Conservation (phyloP, 2,113 vertebrate species). For the Chamaea fasciata region DNA sequence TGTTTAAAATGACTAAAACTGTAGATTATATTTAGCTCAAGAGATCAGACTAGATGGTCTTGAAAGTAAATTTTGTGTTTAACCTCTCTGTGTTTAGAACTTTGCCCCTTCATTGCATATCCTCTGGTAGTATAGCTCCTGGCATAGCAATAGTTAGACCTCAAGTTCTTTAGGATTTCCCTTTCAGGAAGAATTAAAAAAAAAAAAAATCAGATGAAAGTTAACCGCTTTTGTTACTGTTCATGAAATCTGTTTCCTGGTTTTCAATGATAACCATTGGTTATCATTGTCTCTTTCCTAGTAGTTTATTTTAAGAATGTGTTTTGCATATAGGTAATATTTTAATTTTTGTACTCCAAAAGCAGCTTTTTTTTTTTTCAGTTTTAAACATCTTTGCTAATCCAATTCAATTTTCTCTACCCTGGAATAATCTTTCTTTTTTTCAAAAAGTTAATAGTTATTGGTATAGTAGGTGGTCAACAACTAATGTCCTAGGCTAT, state of each 20-base stretch:
- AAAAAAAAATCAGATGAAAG: background rate
- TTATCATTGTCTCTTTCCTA: accelerated
- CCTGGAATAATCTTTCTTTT: background rate
- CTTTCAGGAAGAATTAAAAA: background rate
- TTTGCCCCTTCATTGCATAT: background rate
- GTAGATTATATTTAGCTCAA: background rate
- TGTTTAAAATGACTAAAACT: background rate
- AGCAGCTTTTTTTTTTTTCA: background rate
- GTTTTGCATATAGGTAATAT: background rate
- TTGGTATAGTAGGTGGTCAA: background rate
- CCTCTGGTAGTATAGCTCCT: background rate
- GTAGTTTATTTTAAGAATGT: background rate
- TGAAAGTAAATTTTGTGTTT: background rate
- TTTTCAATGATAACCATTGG: no score
- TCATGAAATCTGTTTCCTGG: background rate
- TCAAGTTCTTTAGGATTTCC: background rate
- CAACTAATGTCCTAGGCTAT: background rate
- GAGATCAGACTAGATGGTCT: background rate
- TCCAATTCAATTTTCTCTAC: background rate
- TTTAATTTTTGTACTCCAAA: background rate
- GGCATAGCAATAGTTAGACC: background rate
- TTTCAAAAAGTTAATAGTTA: background rate
- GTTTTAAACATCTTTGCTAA: background rate
- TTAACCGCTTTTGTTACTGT: background rate
- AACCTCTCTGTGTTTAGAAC: background rate